A percentile compares a stretch with the other conserved stretches of the same genome.
phyloP scores from a whole-genome alignment of 2,797 vertebrate species.

The Trematomus bernacchii region DNA sequence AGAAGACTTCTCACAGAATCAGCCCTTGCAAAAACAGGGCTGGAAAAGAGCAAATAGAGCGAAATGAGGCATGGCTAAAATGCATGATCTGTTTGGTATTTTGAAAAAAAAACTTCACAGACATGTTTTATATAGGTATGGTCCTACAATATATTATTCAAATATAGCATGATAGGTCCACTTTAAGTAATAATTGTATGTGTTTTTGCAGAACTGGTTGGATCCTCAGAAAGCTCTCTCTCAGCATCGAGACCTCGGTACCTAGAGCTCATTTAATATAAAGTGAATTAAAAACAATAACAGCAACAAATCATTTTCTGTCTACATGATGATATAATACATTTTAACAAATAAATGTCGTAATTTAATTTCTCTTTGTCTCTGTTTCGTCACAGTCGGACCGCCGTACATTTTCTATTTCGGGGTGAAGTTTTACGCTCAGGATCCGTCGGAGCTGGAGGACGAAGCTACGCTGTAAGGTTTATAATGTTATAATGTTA shows the following conservation, averaged over 20 bases:
- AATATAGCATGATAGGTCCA: too few relatives aligned
- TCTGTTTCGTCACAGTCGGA: slow-evolving; percentile 34
- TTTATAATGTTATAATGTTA: too few relatives aligned
- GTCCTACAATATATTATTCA: too few relatives aligned
- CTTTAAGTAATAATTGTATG: too few relatives aligned
- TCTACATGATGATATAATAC: neutral
- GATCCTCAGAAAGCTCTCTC: slow-evolving; percentile 44
- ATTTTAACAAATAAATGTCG: neutral
- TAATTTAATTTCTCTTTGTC: neutral
- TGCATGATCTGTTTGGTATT: too few relatives aligned
- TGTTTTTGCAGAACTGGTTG: slow-evolving; percentile 19
- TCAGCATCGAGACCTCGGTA: slow-evolving; percentile 43
- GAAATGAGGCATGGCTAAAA: too few relatives aligned
- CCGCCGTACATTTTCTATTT: slow-evolving; percentile 60
- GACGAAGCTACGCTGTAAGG: slow-evolving; percentile 25
- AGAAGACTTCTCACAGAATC: too few relatives aligned
- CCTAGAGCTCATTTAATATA: neutral
- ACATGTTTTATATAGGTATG: too few relatives aligned
- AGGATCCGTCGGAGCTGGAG: slow-evolving; percentile 29
- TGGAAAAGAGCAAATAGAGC: too few relatives aligned
- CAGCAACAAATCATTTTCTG: neutral
- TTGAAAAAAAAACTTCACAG: too few relatives aligned
- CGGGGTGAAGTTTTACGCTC: slow-evolving; percentile 48
- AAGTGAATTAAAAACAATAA: neutral
- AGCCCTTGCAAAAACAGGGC: too few relatives aligned